These are phyloP conservation scores for Melanotaenia nigrans DNA, from an alignment of 2,797 vertebrate genomes.

Conservation along the genomic window DNA sequence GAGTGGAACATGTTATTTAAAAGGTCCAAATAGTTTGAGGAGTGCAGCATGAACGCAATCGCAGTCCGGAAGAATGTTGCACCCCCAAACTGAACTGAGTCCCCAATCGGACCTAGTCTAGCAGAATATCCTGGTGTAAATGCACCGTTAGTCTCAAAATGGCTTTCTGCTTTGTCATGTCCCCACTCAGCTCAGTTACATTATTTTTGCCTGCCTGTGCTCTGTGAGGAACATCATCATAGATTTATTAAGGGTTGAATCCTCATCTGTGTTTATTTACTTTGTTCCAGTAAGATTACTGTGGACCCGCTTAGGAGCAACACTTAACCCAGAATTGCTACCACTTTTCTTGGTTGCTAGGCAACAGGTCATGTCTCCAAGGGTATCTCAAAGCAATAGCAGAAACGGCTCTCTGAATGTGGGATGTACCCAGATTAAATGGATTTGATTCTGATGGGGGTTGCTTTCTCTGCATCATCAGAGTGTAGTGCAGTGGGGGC, in stretches of 20 bases:
- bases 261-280: conserved; percentile 56
- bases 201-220: conserved; percentile 3
- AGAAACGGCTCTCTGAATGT: conserved; percentile 58
- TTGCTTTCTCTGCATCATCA: conserved; percentile 42
- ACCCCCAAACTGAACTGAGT: too few relatives aligned
- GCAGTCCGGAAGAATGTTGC: too few relatives aligned
- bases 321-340: conserved; percentile 67
- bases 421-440: conserved; percentile 65
- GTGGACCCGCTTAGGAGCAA: conserved; percentile 40
- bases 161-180: conserved; percentile 9
- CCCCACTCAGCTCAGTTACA: conserved; percentile 12
- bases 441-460: conserved; percentile 58
- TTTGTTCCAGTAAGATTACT: conserved; percentile 50
- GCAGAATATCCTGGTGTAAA: too few relatives aligned
- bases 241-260: conserved; percentile 19
- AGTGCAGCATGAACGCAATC: too few relatives aligned
- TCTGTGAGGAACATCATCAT: conserved; percentile 20
- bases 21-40: too few relatives aligned
- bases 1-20: too few relatives aligned
- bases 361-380: conserved; percentile 74
- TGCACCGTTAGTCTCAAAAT: conserved; percentile 29
- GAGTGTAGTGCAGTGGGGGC: not conserved
- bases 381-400: conserved; percentile 67
- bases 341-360: conserved; percentile 70
- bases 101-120: too few relatives aligned